Base-by-base conservation (phyloP, 2,113 vertebrate genomes). In the Hystrix brachyura region DNA sequence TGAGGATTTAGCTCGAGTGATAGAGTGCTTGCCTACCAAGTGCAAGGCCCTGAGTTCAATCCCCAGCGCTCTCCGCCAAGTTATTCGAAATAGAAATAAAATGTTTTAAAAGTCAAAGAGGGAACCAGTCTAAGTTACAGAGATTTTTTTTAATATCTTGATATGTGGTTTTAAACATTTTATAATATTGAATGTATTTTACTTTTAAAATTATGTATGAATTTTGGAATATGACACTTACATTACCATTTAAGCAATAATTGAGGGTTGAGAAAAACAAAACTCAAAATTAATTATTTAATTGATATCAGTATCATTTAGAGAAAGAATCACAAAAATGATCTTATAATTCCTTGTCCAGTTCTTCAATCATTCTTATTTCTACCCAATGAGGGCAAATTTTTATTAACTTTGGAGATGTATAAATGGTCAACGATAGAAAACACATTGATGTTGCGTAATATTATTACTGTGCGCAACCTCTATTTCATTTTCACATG, bases 401-500 rank as follows among this genome's bases (percentile, higher is more conserved):
- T 67, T 5, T 46, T 93, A 23, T 65, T 87, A 71, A 53, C 34
- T 80, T 2, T 76, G 11, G 38, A 69, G 27, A 51, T 46, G 27
- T 15, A 84, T 53, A 91, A 89, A 51, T 87, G 2, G 27, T 78
- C 67, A 96, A 89, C 9, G 82, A 55, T 48, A 0, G 51, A 96
- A 91, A 84, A 1, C 23, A 60, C 53, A 46, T 78, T 97, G 85
- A 76, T 93, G 59, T 91, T 91, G 38, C 53, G 89, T 93, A 67
- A 65, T 89, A 67, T 46, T 4, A 86, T 78, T 91, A 91, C 71
- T 5, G 18, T 85, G 4, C 51, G 92, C 46, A 84, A 51, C 13
- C 32, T n/a, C 5, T 57, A 25, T 51, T 89, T 94, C 48, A 62
- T n/a, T 90, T 97, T 94, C 60, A 90, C 69, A 38, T 64, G 17